Evolutionary conservation across 2,797 vertebrate genomes (phyloP).

Genomic region (Paguma larvata): DNA sequence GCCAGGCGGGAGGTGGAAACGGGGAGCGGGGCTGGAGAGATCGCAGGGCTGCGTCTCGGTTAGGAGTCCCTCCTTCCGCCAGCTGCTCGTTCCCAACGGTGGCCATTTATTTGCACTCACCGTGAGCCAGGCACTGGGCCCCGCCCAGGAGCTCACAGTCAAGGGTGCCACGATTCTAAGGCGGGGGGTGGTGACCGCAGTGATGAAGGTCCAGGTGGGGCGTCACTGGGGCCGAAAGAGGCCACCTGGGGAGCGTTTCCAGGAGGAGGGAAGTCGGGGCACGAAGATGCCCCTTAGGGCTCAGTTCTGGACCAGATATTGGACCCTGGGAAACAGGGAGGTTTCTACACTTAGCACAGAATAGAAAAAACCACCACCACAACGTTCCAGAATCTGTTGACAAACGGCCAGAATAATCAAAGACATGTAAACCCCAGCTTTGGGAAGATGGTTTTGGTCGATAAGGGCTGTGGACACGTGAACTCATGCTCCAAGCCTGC

Average conservation of each 20-base stretch:
- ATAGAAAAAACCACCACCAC: background rate
- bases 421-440: background rate
- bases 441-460: background rate
- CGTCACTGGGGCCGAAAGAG: background rate
- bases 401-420: background rate
- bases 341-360: background rate
- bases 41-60: rapidly evolving
- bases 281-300: background rate
- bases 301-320: rapidly evolving
- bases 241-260: background rate
- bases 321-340: no score
- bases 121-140: background rate
- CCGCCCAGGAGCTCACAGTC: background rate
- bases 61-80: background rate
- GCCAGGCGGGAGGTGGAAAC: rapidly evolving
- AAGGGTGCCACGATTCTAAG: rapidly evolving
- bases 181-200: background rate
- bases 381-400: background rate
- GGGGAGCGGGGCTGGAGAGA: background rate
- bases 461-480: rapidly evolving
- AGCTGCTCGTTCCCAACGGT: rapidly evolving
- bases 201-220: rapidly evolving
- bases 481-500: background rate
- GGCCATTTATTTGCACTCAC: rapidly evolving
- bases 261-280: background rate